phyloP scores from a whole-genome alignment of 2,888 invertebrate species.

The Caenorhabditis sulstoni region DNA sequence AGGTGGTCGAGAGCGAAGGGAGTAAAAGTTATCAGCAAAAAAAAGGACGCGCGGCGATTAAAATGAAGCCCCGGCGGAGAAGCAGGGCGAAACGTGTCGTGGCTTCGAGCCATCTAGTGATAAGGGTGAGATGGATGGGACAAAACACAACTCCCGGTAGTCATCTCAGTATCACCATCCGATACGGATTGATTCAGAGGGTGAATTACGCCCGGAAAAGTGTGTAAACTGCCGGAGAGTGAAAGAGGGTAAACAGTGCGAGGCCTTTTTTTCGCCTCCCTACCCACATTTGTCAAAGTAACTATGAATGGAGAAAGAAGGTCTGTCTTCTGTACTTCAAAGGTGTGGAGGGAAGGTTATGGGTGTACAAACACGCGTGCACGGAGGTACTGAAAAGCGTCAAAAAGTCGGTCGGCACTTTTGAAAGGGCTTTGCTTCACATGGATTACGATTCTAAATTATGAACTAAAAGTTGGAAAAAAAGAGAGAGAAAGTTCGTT shows the following conservation, averaged over 20 bases:
- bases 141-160: slow-evolving; percentile 14
- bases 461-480: too few species aligned
- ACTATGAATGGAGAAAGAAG: slow-evolving; percentile 7
- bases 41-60: slow-evolving; percentile 17
- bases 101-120: neutral
- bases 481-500: too few species aligned
- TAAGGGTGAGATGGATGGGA: slow-evolving; percentile 24
- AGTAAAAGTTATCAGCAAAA: neutral
- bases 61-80: slow-evolving; percentile 3
- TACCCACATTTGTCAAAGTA: slow-evolving; percentile 31
- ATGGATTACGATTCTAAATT: too few species aligned
- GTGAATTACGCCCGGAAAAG: slow-evolving; percentile 24
- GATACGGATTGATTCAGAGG: neutral
- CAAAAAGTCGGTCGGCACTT: too few species aligned
- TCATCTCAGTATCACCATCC: neutral
- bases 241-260: slow-evolving; percentile 38
- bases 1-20: slow-evolving; percentile 16
- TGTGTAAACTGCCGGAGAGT: slow-evolving; percentile 34
- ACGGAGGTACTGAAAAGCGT: too few species aligned
- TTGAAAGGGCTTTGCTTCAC: too few species aligned
- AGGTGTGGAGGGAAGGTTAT: slow-evolving; percentile 1
- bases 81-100: too few species aligned
- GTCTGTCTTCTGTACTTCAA: slow-evolving; percentile 7
- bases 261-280: slow-evolving; percentile 23
- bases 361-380: neutral